Base-by-base conservation (phyloP, 2,888 invertebrate genomes). In the Hedya salicella region DNA sequence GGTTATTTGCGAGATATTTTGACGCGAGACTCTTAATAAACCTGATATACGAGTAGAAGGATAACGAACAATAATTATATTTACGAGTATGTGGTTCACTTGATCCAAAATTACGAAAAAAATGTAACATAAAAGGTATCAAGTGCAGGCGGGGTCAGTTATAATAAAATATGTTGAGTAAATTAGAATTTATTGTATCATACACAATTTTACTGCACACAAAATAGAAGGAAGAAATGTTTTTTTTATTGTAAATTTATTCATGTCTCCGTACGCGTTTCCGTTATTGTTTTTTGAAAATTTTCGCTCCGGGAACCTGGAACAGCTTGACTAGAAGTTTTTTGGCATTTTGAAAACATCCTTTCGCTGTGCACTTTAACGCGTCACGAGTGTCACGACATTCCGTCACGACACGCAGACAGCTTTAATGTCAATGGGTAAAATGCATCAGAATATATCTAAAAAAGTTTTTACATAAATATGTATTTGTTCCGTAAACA, bases 311-410 rank as follows among this genome's bases (percentile, higher is more conserved):
- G n/a, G n/a, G n/a, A n/a, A n/a, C n/a, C n/a, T n/a, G n/a, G 21
- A 54, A 54, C 25, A 25, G 25, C 4, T 25, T 25, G n/a, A 25
- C 6, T 4, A 25, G 6, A 3, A 4, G 25, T 25, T 25, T 25
- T 25, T 25, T 25, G 25, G 25, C 25, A 25, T 25, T 25, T 25
- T 25, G 4, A 25, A 1, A 6, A 14, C 39, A 39, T 11, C 53
- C n/a, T 40, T 40, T 39, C 21, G 19, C 3, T 9, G 8, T 40
- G 40, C 54, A 9, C 54, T 40, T 40, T 39, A 19, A 21, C n/a
- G 14, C 19, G 40, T 40, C 54, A 54, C 54, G 54, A 19, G 40
- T 21, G 21, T 21, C 54, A 54, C 40, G 54, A 40, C 16, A 54
- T 13, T 17, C 9, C 39, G 19, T 21, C 39, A 19, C 21, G 14